These are phyloP conservation scores for Myripristis jacobus DNA, from an alignment of 2,797 vertebrate species.

Conservation along the genomic window DNA sequence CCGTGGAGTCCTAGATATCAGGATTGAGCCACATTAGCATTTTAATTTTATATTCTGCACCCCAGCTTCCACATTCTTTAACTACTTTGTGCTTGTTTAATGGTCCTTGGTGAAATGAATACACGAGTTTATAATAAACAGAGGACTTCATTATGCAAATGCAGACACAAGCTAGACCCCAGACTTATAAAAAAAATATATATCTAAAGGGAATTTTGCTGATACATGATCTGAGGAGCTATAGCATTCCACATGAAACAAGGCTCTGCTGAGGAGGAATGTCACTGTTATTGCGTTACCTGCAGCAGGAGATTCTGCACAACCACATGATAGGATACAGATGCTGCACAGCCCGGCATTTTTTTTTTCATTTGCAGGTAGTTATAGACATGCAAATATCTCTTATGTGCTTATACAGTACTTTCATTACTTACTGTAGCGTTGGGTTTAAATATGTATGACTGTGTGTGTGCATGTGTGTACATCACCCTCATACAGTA, in stretches of 20 bases:
- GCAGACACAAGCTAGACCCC: constrained; percentile 55
- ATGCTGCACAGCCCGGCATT: constrained; percentile 17
- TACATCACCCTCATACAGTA: too few relatives aligned
- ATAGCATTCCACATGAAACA: constrained; percentile 55
- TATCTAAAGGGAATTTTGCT: constrained; percentile 63
- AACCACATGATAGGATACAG: constrained; percentile 34
- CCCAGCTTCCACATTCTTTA: constrained; percentile 68
- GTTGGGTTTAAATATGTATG: not conserved
- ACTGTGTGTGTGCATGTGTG: not conserved
- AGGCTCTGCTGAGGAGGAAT: constrained; percentile 22
- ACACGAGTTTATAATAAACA: constrained; percentile 80
- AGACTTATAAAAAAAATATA: constrained; percentile 69
- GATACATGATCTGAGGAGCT: constrained; percentile 57
- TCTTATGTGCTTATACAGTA: constrained; percentile 9
- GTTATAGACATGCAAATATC: not conserved
- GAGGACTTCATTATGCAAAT: constrained; percentile 84
- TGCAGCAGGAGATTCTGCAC: constrained; percentile 25
- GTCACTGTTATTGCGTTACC: constrained; percentile 49
- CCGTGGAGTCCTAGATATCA: constrained; percentile 67
- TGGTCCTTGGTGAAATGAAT: constrained; percentile 81
- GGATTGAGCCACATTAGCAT: constrained; percentile 79
- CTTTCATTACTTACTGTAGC: not conserved
- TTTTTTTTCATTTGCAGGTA: constrained; percentile 14
- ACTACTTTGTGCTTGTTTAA: constrained; percentile 82
- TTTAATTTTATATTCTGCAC: constrained; percentile 75